Evolutionary conservation across 2,113 vertebrate genomes (phyloP).

Genomic region (Paratilapia polleni): DNA sequence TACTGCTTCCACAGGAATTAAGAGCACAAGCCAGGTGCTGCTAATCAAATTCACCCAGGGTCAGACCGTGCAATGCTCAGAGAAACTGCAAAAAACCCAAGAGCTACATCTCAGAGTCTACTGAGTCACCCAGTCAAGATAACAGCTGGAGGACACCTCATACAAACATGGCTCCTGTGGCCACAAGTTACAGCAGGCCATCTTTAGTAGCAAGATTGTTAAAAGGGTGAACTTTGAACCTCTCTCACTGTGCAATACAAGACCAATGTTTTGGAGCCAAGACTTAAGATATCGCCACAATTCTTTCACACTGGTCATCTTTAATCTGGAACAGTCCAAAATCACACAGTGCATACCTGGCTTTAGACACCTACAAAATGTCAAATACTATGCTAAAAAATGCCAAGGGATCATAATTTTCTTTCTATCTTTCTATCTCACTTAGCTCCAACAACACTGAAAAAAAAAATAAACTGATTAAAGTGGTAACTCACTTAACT

Average conservation of each 20-base stretch:
- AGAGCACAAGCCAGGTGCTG: too few relatives aligned
- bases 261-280: background rate
- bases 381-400: conserved; percentile 41
- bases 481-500: conserved; percentile 40
- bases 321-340: too few relatives aligned
- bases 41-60: too few relatives aligned
- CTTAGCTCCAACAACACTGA: background rate
- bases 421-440: conserved; percentile 3
- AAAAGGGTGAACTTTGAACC: background rate
- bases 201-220: background rate
- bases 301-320: too few relatives aligned
- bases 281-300: background rate
- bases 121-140: background rate
- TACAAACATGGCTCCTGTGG: too few relatives aligned
- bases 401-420: background rate
- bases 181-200: background rate
- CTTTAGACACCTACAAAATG: background rate
- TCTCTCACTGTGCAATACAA: too few relatives aligned
- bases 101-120: too few relatives aligned
- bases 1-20: too few relatives aligned
- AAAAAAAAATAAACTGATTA: conserved; percentile 39
- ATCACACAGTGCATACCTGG: too few relatives aligned
- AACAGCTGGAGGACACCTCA: background rate
- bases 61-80: too few relatives aligned
- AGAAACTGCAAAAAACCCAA: too few relatives aligned